Conservation (phyloP, 2,888 invertebrate species). For the Auanema freiburgensis region DNA sequence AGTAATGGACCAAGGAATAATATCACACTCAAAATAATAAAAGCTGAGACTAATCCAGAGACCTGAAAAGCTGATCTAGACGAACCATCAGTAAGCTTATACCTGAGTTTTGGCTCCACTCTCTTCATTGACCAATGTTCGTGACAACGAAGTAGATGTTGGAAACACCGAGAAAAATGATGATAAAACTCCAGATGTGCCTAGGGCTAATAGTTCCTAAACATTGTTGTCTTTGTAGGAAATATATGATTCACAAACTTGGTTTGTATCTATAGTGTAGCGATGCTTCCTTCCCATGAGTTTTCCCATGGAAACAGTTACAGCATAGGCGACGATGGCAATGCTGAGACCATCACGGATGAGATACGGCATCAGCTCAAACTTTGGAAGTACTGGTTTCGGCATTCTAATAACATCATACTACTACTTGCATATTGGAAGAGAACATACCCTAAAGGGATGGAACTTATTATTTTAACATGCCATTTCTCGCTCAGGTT, state of each 20-base stretch:
- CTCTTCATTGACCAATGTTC: constrained; percentile 46
- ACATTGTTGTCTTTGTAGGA: background rate
- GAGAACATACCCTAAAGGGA: constrained; percentile 64
- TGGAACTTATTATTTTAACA: constrained; percentile 59
- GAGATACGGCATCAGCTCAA: constrained; percentile 65
- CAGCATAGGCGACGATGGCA: constrained; percentile 68
- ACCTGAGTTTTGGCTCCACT: constrained; percentile 41
- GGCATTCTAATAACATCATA: constrained; percentile 55
- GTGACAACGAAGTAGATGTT: constrained; percentile 40
- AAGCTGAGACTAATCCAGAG: constrained; percentile 79
- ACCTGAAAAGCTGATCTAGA: constrained; percentile 66
- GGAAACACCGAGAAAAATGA: constrained; percentile 65
- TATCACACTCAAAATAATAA: constrained; percentile 77
- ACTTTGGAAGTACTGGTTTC: constrained; percentile 53
- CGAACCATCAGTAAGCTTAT: background rate
- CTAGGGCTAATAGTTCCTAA: constrained; percentile 53
- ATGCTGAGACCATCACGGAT: constrained; percentile 67
- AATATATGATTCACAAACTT: constrained; percentile 57
- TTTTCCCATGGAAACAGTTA: constrained; percentile 68
- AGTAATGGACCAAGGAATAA: constrained; percentile 86
- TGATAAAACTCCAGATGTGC: constrained; percentile 73
- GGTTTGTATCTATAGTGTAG: constrained; percentile 67
- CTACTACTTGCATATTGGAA: background rate
- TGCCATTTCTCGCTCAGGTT: constrained; percentile 11
- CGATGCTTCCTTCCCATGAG: constrained; percentile 67